Evolutionary conservation across 1,140 invertebrate species (phyloP).

Genomic region (Lethrus apterus): DNA sequence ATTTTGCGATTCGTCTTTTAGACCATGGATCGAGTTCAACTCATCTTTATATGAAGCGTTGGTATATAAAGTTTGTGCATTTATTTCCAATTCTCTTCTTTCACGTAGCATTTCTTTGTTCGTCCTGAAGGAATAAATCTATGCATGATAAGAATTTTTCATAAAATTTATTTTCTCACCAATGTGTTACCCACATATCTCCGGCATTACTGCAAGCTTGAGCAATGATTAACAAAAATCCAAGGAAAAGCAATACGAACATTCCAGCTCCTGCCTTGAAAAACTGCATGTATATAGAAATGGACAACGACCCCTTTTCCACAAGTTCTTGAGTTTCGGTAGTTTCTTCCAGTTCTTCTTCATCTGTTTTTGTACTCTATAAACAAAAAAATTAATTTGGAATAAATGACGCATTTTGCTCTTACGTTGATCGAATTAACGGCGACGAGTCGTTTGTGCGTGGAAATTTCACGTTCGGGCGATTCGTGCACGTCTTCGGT

Average conservation of each 20-base stretch:
- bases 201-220: constrained; percentile 46
- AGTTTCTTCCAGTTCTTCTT: constrained; percentile 41
- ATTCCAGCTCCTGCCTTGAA: constrained; percentile 43
- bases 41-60: not conserved
- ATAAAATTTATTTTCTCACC: constrained; percentile 41
- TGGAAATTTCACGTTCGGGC: not conserved
- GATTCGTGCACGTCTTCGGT: not conserved
- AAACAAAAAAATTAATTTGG: not conserved
- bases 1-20: not conserved
- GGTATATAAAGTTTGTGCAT: not conserved
- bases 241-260: constrained; percentile 38
- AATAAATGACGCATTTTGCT: not conserved
- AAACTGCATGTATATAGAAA: constrained; percentile 47
- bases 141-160: not conserved
- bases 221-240: constrained; percentile 42
- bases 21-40: not conserved
- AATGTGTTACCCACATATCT: constrained; percentile 68
- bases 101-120: too few relatives aligned
- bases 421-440: not conserved
- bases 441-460: constrained; percentile 1
- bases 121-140: not conserved
- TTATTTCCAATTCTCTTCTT: too few relatives aligned
- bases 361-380: constrained; percentile 23
- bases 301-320: constrained; percentile 49
- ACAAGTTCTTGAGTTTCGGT: constrained; percentile 51